Percentiles rank a stretch among this genome's conserved stretches.
phyloP scores from a whole-genome alignment of 2,797 vertebrate species.

The Amblyraja radiata region DNA sequence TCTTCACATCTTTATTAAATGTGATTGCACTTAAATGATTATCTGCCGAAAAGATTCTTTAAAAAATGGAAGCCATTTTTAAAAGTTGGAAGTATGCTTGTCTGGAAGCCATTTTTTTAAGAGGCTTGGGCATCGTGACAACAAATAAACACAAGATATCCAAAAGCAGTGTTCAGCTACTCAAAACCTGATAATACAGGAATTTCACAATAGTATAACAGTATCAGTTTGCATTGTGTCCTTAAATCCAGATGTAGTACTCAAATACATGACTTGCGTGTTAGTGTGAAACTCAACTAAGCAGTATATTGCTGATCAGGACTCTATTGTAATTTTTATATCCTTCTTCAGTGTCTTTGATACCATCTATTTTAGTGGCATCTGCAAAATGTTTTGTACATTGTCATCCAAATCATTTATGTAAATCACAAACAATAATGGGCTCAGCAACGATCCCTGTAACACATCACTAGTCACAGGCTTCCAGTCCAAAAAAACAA shows the following conservation, averaged over 20 bases:
- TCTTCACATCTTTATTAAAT: not conserved
- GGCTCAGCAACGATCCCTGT: too few relatives aligned
- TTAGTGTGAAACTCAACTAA: not conserved
- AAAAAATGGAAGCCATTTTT: too few relatives aligned
- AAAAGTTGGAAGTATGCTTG: too few relatives aligned
- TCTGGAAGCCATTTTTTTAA: too few relatives aligned
- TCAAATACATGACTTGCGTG: not conserved
- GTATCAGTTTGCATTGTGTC: not conserved
- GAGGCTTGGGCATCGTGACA: not conserved
- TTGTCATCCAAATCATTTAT: too few relatives aligned
- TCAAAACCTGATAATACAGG: not conserved
- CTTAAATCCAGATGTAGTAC: slow-evolving; percentile 8
- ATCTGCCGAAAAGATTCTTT: not conserved
- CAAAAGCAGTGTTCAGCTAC: slow-evolving; percentile 25
- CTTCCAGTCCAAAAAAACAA: too few relatives aligned
- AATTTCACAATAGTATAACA: not conserved
- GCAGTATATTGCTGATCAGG: not conserved
- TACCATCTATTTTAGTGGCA: too few relatives aligned
- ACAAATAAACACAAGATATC: not conserved
- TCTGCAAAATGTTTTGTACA: too few relatives aligned
- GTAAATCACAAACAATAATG: too few relatives aligned
- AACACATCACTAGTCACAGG: too few relatives aligned
- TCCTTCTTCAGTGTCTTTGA: too few relatives aligned
- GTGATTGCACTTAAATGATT: not conserved
- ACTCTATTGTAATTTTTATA: too few relatives aligned